Evolutionary conservation across 2,888 invertebrate genomes (phyloP).

Genomic region (Rhagonycha fulva): DNA sequence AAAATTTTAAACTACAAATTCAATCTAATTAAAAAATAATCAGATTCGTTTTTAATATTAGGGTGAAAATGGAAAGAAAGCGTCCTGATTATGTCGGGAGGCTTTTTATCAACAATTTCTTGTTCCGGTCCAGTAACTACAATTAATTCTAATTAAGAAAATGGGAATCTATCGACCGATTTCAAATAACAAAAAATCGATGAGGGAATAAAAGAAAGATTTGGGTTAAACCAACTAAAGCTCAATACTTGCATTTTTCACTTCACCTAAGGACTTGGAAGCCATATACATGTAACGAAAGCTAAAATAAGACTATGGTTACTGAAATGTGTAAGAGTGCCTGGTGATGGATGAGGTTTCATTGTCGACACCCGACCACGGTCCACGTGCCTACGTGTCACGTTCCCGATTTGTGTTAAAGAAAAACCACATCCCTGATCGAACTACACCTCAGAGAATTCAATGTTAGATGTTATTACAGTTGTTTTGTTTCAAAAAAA

Average conservation of each 20-base stretch:
- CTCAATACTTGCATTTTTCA: constrained; percentile 1
- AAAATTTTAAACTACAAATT: no score
- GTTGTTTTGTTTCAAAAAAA: constrained; percentile 52
- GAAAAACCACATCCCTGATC: constrained; percentile 47
- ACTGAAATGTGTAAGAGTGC: constrained; percentile 22
- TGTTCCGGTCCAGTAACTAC: neutral
- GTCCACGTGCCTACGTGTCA: constrained; percentile 51
- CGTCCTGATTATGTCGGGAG: neutral
- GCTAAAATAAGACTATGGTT: constrained; percentile 19
- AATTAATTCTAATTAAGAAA: neutral
- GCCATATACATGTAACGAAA: constrained; percentile 12
- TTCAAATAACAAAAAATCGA: neutral
- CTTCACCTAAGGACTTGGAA: constrained; percentile 7
- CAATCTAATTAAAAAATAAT: no score
- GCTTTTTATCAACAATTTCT: neutral
- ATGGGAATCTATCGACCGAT: neutral
- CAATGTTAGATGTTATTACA: constrained; percentile 53
- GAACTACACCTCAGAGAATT: constrained; percentile 49
- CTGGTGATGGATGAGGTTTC: constrained; percentile 49
- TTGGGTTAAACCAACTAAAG: neutral
- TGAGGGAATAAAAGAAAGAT: neutral
- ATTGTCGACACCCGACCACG: constrained; percentile 45
- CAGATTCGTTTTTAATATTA: no score
- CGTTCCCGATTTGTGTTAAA: constrained; percentile 53
- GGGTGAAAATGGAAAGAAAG: neutral